Base-by-base conservation (phyloP, 2,113 vertebrate species). In the Brachyhypopomus gauderio region DNA sequence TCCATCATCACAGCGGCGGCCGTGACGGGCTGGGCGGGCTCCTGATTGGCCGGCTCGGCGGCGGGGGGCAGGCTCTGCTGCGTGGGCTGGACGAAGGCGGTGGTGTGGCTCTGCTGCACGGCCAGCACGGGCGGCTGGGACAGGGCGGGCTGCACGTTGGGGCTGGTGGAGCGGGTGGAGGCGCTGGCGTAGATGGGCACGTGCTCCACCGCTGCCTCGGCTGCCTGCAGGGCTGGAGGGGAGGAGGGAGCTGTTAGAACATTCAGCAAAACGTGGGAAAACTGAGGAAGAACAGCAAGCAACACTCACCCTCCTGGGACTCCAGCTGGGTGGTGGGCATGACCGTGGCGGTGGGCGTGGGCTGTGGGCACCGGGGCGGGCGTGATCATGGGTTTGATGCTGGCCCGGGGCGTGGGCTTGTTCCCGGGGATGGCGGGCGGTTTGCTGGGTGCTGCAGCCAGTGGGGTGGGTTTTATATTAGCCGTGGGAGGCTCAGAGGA, bases 291-390 rank as follows among this genome's bases (percentile, higher is more conserved):
- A n/a, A n/a, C n/a, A n/a, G n/a, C n/a, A n/a, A n/a, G n/a, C n/a
- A n/a, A 30, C 3, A 62, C 89, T 82, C 84, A 97, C 98, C 95
- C 93, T 99, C 97, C 78, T 99, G 97, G 2, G 93, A 96, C 83
- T 99, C 98, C 89, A 97, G 96, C 80, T 99, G 97, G 17, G 98
- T 98, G 41, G 98, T 99, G 36, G 98, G 98, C 98, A 99, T 99
- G 78, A 99, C 98, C 0, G 98, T 99, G 36, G 98, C 98, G 1
- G 98, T 99, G 55, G 98, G 98, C 3, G 98, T 99, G 4, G 4
- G 97, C 96, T 7, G 96, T 98, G 67, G 96, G 95, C 8, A 96
- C 95, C 0, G 96, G 95, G 1, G 96, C 96, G 67, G 97, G 98
- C 38, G 98, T 99, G 73, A 99, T 95, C 97, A 99, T 99, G 0